phyloP scores from a whole-genome alignment of 2,797 vertebrate species.

The Acanthopagrus latus region DNA sequence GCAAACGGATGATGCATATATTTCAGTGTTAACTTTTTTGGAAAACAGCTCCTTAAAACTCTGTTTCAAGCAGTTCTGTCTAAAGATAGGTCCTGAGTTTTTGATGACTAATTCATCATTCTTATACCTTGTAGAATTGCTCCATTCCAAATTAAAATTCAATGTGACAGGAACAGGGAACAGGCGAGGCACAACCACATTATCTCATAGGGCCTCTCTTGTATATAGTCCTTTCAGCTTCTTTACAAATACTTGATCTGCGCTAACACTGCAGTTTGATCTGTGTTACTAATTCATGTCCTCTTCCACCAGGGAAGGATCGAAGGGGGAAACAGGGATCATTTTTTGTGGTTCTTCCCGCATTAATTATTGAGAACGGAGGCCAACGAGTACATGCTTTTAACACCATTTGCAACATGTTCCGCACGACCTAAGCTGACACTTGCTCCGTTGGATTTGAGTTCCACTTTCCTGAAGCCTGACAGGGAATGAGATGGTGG shows the following conservation, averaged over 20 bases:
- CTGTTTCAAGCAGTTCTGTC: conserved; percentile 39
- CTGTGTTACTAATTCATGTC: conserved; percentile 84
- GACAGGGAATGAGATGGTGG: conserved; percentile 66
- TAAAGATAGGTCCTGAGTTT: conserved; percentile 69
- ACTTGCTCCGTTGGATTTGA: conserved; percentile 75
- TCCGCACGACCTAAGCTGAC: conserved; percentile 83
- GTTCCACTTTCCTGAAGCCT: conserved; percentile 80
- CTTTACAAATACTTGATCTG: conserved; percentile 89
- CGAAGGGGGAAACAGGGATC: conserved; percentile 81
- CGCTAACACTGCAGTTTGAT: conserved; percentile 87
- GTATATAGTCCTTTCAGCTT: conserved; percentile 83
- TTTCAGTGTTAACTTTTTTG: conserved; percentile 34
- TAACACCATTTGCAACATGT: conserved; percentile 87
- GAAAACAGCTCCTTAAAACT: conserved; percentile 34
- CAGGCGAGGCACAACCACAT: conserved; percentile 68
- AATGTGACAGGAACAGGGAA: conserved; percentile 72
- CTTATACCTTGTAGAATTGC: conserved; percentile 62
- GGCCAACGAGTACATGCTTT: conserved; percentile 87
- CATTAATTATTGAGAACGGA: conserved; percentile 82
- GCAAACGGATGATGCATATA: conserved; percentile 7
- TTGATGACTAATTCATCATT: conserved; percentile 76
- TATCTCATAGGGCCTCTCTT: conserved; percentile 76
- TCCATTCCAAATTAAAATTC: conserved; percentile 66
- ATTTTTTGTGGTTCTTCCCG: conserved; percentile 76
- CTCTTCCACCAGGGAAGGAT: conserved; percentile 76